Conservation (phyloP, 2,888 invertebrate species). For the Drosophila paranaensis region DNA sequence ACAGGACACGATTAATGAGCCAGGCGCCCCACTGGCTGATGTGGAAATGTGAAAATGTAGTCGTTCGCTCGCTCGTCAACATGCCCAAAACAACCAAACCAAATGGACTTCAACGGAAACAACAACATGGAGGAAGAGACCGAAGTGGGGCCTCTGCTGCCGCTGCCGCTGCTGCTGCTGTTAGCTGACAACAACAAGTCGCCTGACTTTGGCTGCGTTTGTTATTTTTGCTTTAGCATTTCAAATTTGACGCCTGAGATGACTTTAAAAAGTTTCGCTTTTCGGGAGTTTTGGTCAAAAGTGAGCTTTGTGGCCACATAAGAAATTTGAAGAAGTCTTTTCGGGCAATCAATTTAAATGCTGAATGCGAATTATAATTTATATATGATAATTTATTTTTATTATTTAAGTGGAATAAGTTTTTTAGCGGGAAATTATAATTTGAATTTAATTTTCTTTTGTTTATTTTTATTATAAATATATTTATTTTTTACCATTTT, state of each 20-base stretch:
- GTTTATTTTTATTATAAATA: too few species aligned
- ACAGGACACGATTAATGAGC: constrained; percentile 49
- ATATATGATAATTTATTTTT: background rate
- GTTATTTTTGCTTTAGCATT: constrained; percentile 26
- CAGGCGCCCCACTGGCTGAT: constrained; percentile 25
- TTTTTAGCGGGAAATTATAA: too few species aligned
- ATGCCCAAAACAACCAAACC: constrained; percentile 27
- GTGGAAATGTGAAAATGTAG: constrained; percentile 55
- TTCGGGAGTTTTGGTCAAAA: background rate
- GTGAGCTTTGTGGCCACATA: constrained; percentile 2
- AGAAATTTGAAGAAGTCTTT: background rate
- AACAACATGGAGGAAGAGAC: background rate
- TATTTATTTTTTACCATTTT: too few species aligned
- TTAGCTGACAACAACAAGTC: background rate
- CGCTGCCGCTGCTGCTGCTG: too few species aligned
- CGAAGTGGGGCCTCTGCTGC: background rate
- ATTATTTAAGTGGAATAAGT: too few species aligned
- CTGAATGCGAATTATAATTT: background rate
- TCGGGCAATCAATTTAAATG: background rate
- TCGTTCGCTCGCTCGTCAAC: constrained; percentile 38
- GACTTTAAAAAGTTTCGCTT: constrained; percentile 17
- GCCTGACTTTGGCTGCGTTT: constrained; percentile 36
- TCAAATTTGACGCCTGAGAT: constrained; percentile 1
- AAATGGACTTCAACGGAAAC: constrained; percentile 15
- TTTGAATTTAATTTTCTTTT: too few species aligned